Conservation (phyloP, 2,888 invertebrate genomes). For the Athalia circularis region DNA sequence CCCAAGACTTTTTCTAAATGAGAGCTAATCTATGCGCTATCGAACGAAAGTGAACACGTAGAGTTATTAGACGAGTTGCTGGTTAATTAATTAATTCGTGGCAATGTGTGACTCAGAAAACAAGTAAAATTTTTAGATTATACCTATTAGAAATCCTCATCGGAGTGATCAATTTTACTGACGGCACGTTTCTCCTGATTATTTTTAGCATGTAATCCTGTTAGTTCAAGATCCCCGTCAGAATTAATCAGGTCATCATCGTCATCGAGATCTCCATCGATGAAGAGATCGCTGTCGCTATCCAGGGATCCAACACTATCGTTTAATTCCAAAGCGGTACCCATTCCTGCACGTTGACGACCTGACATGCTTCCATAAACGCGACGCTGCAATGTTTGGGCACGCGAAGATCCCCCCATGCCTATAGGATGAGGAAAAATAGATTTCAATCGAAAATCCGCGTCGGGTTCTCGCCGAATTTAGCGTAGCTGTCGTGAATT, state of each 20-base stretch:
- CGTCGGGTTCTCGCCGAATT: too few species aligned
- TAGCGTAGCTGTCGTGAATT: neutral
- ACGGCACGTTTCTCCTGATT: conserved; percentile 66
- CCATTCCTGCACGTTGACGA: conserved; percentile 59
- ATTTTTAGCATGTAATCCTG: conserved; percentile 63
- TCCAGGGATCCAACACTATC: conserved; percentile 70
- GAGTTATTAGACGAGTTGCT: too few species aligned
- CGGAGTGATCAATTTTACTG: conserved; percentile 69
- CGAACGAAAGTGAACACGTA: neutral
- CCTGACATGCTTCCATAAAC: conserved; percentile 79
- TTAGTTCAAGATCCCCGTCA: conserved; percentile 60
- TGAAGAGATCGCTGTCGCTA: conserved; percentile 76
- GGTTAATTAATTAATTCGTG: too few species aligned
- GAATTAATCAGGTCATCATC: conserved; percentile 75
- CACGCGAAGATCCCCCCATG: conserved; percentile 27
- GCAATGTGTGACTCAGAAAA: too few species aligned
- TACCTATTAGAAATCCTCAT: conserved; percentile 68
- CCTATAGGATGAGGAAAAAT: neutral
- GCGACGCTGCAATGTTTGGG: conserved; percentile 70
- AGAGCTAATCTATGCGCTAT: neutral
- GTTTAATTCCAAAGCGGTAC: conserved; percentile 66
- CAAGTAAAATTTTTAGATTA: neutral
- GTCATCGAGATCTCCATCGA: conserved; percentile 79
- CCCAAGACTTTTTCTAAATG: neutral
- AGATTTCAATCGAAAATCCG: neutral